phyloP scores from a whole-genome alignment of 2,888 invertebrate genomes.

The Parnassius apollo region DNA sequence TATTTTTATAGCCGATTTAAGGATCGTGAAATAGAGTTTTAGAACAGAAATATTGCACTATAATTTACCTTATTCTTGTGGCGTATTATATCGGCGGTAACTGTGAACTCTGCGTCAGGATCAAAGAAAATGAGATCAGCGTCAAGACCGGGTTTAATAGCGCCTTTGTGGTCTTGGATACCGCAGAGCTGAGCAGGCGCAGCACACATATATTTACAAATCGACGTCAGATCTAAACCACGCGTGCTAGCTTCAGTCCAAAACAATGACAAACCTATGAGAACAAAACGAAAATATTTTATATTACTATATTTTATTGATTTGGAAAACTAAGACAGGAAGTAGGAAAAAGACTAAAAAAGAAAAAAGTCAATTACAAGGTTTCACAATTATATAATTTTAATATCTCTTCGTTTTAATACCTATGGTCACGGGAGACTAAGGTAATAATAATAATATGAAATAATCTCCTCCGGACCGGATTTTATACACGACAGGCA shows the following conservation, averaged over 20 bases:
- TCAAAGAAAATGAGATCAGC: constrained; percentile 88
- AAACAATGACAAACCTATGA: constrained; percentile 82
- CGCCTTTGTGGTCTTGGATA: constrained; percentile 82
- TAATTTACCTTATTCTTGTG: constrained; percentile 84
- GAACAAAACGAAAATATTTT: not conserved
- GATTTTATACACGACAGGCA: no score
- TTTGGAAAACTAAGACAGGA: no score
- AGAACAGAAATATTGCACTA: constrained; percentile 1
- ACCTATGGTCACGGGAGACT: no score
- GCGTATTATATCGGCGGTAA: constrained; percentile 80
- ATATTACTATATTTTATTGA: no score
- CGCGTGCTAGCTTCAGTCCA: constrained; percentile 84
- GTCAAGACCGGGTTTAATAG: constrained; percentile 82
- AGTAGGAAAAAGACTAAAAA: no score
- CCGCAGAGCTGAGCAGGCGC: constrained; percentile 84
- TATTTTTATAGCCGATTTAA: no score
- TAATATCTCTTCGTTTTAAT: no score
- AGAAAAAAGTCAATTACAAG: no score
- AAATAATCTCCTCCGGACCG: no score
- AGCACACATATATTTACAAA: constrained; percentile 81
- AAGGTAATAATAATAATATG: no score
- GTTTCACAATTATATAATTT: no score
- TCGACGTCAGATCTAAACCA: constrained; percentile 74
- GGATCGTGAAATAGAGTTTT: no score
- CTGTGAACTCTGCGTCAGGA: constrained; percentile 81